Evolutionary conservation across 92 coral and sea anemone species (phyloP), one percentile per base, ranked within the genome.

Genomic region (Porites rus): DNA sequence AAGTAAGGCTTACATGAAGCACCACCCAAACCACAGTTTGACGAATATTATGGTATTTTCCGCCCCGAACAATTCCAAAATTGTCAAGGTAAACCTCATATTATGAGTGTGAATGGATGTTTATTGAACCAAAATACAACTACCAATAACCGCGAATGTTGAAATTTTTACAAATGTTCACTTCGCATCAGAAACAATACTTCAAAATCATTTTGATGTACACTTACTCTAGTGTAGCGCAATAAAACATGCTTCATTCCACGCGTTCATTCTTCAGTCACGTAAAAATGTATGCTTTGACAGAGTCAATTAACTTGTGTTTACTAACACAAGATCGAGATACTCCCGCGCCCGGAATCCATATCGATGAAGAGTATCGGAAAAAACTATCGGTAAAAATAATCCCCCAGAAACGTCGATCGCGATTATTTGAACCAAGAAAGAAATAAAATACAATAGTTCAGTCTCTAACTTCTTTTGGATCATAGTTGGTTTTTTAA

Each of bases 91-190:
- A 67, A 24, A 67, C 24, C 46, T 10, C 50, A 58, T 17, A 56
- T 31, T 61, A 25, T 8, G 51, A 59, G 53, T 31, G 14, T 59
- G 66, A 76, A 76, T 18, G 81, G 25, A 31, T 76, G 24, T 76
- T 76, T 76, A 76, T 76, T 76, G 8, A 60, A 60, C 60, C 24
- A 52, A 59, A 51, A 16, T 22, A 59, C 68, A 61, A 16, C 31
- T 67, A 43, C 69, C 54, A 61, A 56, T 76, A 43, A 70, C 53
- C 13, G 61, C 16, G 19, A 70, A 14, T 70, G 2, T 22, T 67
- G 9, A 31, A 70, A 70, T 46, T 12, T 70, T 28, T 21, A 24
- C 10, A 67, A 67, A 66, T 62, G 66, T 62, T 19, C 20, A 10
- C 8, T 62, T 62, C 16, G 18, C 18, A 62, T 62, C 60, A 54